A percentile compares a stretch with the other conserved stretches of the same genome.
Conservation (phyloP, 2,888 invertebrate species). For the Spialia ferax region DNA sequence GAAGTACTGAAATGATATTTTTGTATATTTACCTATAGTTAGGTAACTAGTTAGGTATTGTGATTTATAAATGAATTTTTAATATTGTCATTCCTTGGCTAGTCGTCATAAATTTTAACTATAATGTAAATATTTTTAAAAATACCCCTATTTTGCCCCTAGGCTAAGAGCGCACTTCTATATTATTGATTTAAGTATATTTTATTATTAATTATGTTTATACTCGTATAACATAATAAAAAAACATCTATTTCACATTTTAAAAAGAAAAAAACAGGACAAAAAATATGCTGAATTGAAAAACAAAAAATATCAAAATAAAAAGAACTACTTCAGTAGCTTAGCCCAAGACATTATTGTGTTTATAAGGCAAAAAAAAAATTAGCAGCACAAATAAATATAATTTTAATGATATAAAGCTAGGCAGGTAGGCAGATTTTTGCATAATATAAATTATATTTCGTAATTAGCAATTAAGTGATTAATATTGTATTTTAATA, state of each 20-base stretch:
- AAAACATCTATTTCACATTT: too few species aligned
- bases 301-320: too few species aligned
- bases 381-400: background rate
- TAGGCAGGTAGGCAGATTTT: background rate
- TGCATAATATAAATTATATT: background rate
- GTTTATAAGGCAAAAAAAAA: too few species aligned
- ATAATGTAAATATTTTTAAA: constrained; percentile 40
- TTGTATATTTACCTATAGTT: constrained; percentile 51
- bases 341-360: too few species aligned
- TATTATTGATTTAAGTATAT: background rate
- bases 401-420: background rate
- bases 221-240: too few species aligned
- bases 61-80: constrained; percentile 51
- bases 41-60: constrained; percentile 43
- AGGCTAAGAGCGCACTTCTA: constrained; percentile 9
- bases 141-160: constrained; percentile 19
- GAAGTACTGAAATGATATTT: constrained; percentile 53
- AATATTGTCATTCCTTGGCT: constrained; percentile 58
- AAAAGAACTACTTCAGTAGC: too few species aligned
- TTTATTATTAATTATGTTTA: too few species aligned
- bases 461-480: background rate
- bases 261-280: too few species aligned
- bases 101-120: constrained; percentile 53
- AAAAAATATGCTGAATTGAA: too few species aligned
- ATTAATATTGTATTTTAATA: constrained; percentile 15